These are phyloP conservation scores for Tribolium freemani DNA, from an alignment of 2,888 invertebrate species.

Conservation along the genomic window DNA sequence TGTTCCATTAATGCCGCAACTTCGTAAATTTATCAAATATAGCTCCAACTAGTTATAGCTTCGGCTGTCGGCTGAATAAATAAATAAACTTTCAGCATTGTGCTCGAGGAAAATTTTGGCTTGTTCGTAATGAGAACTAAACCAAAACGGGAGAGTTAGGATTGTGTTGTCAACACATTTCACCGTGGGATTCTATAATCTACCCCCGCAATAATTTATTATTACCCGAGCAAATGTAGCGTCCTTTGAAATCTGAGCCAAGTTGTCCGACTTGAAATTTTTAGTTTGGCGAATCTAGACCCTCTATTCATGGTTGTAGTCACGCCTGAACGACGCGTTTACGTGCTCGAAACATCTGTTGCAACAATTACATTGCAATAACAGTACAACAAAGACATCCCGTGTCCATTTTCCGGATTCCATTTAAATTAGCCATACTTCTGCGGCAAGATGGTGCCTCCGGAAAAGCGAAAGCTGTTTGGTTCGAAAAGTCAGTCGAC, in stretches of 20 bases:
- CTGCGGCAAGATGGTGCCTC: slow-evolving; percentile 33
- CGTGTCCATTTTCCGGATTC: slow-evolving; percentile 21
- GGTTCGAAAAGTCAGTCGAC: slow-evolving; percentile 31
- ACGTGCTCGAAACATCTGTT: slow-evolving; percentile 50
- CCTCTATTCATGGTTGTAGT: slow-evolving; percentile 27
- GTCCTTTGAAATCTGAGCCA: too few relatives aligned
- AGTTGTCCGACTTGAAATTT: background rate
- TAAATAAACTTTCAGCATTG: slow-evolving; percentile 34
- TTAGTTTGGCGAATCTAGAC: background rate
- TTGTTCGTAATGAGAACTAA: slow-evolving; percentile 9
- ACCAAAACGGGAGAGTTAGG: background rate
- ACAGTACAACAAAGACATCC: slow-evolving; percentile 34
- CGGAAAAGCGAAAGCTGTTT: slow-evolving; percentile 32
- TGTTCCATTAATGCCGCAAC: slow-evolving; percentile 27
- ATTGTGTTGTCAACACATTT: background rate
- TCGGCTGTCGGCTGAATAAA: slow-evolving; percentile 26
- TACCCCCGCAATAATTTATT: too few relatives aligned
- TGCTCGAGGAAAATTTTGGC: slow-evolving; percentile 18
- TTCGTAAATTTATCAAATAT: slow-evolving; percentile 32
- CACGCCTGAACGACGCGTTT: slow-evolving; percentile 45
- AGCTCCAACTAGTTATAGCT: slow-evolving; percentile 39
- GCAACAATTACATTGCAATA: slow-evolving; percentile 51
- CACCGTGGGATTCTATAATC: too few relatives aligned
- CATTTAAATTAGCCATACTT: slow-evolving; percentile 33
- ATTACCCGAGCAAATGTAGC: too few relatives aligned